Percentiles rank a stretch among this genome's conserved stretches.
phyloP scores from a whole-genome alignment of 2,113 vertebrate species.

The Petrocephalus microphthalmus region DNA sequence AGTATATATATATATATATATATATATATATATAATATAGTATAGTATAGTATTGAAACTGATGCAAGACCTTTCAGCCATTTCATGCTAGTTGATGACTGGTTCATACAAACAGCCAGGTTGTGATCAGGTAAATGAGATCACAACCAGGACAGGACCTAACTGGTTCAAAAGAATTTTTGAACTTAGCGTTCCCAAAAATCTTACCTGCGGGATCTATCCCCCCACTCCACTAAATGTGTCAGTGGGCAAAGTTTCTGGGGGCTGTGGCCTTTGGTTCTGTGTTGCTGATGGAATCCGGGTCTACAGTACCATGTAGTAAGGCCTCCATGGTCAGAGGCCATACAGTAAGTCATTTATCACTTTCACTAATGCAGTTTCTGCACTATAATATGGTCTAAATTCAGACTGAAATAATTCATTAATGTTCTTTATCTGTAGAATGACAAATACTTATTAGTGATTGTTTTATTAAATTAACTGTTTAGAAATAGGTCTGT shows the following conservation, averaged over 20 bases:
- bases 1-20: no score
- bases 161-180: not conserved
- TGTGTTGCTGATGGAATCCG: not conserved
- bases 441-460: not conserved
- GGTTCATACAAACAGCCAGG: not conserved
- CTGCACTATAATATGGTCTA: not conserved
- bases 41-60: not conserved
- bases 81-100: not conserved
- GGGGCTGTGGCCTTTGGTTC: not conserved
- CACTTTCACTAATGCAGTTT: not conserved
- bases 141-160: not conserved
- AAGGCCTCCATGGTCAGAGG: not conserved
- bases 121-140: not conserved
- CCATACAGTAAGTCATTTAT: not conserved
- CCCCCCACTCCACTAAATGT: not conserved
- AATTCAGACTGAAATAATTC: not conserved
- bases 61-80: not conserved
- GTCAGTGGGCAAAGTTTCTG: not conserved
- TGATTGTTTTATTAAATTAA: not conserved
- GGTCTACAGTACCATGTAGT: not conserved
- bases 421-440: not conserved
- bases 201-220: not conserved
- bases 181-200: not conserved
- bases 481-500: not conserved
- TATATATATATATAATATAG: no score